Evolutionary conservation across 1,140 invertebrate genomes (phyloP).

Genomic region (Drosophila lowei): DNA sequence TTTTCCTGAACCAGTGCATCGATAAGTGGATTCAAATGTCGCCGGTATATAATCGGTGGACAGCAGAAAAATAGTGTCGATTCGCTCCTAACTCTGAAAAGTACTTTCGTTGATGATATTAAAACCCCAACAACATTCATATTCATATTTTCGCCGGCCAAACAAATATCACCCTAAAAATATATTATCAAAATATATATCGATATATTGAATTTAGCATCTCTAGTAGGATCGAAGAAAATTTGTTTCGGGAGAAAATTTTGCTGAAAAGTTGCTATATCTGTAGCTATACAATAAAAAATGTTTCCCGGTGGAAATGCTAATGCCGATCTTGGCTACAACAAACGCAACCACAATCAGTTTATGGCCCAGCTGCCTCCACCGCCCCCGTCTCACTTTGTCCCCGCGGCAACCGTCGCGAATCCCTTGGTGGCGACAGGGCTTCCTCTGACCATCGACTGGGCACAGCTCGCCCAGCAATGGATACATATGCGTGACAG

Average conservation of each 20-base stretch:
- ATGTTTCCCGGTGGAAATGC: constrained; percentile 73
- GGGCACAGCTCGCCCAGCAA: constrained; percentile 97
- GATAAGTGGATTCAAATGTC: no score
- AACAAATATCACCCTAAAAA: no score
- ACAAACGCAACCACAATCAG: constrained; percentile 83
- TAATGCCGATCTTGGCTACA: constrained; percentile 76
- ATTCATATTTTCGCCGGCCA: no score
- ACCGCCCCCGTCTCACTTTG: constrained; percentile 21
- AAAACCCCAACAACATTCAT: no score
- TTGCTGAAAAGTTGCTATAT: constrained; percentile 2
- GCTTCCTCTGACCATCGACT: constrained; percentile 88
- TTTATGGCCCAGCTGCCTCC: constrained; percentile 77
- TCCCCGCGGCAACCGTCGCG: constrained; percentile 44
- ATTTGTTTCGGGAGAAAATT: constrained; percentile 34
- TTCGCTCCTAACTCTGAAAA: no score
- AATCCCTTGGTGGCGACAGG: constrained; percentile 84
- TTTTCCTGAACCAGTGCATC: no score
- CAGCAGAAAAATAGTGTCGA: no score
- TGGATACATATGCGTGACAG: constrained; percentile 98
- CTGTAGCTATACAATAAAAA: background rate
- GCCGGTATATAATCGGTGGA: no score
- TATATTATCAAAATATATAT: no score
- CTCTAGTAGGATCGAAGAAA: constrained; percentile 40
- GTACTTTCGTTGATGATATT: no score
- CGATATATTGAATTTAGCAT: no score